Evolutionary conservation across 2,113 vertebrate species (phyloP).

Genomic region (Monopterus albus): DNA sequence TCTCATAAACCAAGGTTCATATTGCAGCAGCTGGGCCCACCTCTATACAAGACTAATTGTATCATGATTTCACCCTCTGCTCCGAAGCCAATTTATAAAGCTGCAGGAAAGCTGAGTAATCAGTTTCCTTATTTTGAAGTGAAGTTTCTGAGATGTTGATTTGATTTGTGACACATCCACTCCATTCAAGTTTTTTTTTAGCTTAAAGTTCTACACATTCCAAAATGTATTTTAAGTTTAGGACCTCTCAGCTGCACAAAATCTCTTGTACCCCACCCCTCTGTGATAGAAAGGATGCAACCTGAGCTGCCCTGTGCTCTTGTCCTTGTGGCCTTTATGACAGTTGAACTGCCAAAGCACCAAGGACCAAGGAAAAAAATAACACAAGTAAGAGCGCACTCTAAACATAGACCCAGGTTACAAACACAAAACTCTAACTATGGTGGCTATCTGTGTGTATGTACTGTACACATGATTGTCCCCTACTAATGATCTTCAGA

Average conservation of each 20-base stretch:
- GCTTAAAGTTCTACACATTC: neutral
- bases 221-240: slow-evolving; percentile 30
- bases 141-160: slow-evolving; percentile 43
- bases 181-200: neutral
- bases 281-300: neutral
- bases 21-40: slow-evolving; percentile 68
- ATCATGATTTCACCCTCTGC: slow-evolving; percentile 44
- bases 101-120: slow-evolving; percentile 21
- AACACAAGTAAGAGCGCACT: neutral
- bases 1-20: slow-evolving; percentile 60
- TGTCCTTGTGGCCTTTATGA: slow-evolving; percentile 49
- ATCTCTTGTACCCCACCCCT: neutral
- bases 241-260: neutral
- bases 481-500: neutral
- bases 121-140: slow-evolving; percentile 32
- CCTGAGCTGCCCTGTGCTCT: slow-evolving; percentile 4
- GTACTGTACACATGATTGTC: neutral
- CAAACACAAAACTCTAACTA: neutral
- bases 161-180: neutral
- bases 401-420: slow-evolving; percentile 37
- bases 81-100: slow-evolving; percentile 33
- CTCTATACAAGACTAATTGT: slow-evolving; percentile 57
- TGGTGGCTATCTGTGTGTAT: neutral
- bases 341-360: slow-evolving; percentile 16
- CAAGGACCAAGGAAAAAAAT: slow-evolving; percentile 17